These are phyloP conservation scores for Eupeodes luniger DNA, from an alignment of 2,888 invertebrate genomes.

Conservation along the genomic window DNA sequence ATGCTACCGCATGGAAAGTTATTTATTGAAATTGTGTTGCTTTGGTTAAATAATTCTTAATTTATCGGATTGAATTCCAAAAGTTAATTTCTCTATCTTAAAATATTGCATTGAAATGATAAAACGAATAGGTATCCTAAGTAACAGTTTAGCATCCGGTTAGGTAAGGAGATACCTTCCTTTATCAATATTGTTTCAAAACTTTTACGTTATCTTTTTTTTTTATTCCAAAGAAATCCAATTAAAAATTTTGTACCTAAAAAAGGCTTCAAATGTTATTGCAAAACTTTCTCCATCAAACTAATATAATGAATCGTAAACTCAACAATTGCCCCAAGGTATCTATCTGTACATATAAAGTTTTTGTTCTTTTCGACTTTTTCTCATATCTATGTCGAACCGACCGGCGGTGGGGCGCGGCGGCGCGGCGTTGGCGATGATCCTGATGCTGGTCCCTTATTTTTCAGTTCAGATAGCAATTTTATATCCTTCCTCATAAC, in stretches of 20 bases:
- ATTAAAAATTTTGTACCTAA: conserved; percentile 44
- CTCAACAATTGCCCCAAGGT: conserved; percentile 18
- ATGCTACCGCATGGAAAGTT: too few species aligned
- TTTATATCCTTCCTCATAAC: neutral
- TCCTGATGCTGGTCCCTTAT: conserved; percentile 1
- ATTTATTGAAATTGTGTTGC: too few species aligned
- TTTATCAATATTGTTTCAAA: neutral
- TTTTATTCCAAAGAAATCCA: neutral
- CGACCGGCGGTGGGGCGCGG: too few species aligned
- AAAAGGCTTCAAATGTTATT: conserved; percentile 16
- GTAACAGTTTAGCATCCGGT: neutral
- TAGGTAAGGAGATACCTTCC: too few species aligned
- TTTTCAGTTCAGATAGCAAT: conserved; percentile 28
- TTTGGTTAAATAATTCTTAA: too few species aligned
- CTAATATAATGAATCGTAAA: conserved; percentile 11
- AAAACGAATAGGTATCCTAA: neutral
- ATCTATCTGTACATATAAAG: neutral
- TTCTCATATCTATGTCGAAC: neutral
- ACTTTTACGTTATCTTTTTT: neutral
- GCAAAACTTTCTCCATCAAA: conserved; percentile 33
- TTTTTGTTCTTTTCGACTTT: neutral
- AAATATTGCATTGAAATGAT: too few species aligned
- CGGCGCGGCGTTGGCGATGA: too few species aligned
- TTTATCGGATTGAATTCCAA: too few species aligned
- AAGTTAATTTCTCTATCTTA: too few species aligned